Evolutionary conservation across 2,113 vertebrate genomes (phyloP).

Genomic region (Callipepla squamata): DNA sequence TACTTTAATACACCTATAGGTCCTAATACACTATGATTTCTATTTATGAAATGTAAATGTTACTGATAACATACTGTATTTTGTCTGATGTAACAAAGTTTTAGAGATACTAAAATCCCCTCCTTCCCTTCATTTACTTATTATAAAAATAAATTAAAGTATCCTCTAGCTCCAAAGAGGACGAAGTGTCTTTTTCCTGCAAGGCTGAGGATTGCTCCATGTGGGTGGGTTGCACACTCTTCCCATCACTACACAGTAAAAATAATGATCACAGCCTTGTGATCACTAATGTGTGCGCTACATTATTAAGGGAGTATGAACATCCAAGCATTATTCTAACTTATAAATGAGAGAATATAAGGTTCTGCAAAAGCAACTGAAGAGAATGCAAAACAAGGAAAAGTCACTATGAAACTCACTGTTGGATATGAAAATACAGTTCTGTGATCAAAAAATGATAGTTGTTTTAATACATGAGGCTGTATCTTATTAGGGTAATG

Average conservation of each 20-base stretch:
- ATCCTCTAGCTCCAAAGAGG: not conserved
- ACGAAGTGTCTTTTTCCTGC: not conserved
- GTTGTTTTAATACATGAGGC: not conserved
- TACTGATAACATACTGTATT: not conserved
- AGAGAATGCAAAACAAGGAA: not conserved
- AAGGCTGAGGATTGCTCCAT: not conserved
- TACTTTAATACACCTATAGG: accelerated
- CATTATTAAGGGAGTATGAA: not conserved
- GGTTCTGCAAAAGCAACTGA: not conserved
- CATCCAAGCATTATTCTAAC: not conserved
- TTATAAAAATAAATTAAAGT: no score
- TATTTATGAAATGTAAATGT: not conserved
- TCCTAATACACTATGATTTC: not conserved
- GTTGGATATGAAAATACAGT: not conserved
- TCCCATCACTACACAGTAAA: not conserved
- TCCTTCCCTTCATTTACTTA: no score
- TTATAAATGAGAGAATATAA: not conserved
- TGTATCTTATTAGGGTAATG: not conserved
- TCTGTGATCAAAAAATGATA: not conserved
- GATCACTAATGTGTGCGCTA: not conserved
- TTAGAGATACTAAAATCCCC: not conserved
- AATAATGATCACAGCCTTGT: not conserved
- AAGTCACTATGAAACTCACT: not conserved
- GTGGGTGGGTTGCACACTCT: not conserved
- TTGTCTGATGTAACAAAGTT: not conserved